Conservation (phyloP, 2,113 vertebrate species). For the Formicarius rufipectus region DNA sequence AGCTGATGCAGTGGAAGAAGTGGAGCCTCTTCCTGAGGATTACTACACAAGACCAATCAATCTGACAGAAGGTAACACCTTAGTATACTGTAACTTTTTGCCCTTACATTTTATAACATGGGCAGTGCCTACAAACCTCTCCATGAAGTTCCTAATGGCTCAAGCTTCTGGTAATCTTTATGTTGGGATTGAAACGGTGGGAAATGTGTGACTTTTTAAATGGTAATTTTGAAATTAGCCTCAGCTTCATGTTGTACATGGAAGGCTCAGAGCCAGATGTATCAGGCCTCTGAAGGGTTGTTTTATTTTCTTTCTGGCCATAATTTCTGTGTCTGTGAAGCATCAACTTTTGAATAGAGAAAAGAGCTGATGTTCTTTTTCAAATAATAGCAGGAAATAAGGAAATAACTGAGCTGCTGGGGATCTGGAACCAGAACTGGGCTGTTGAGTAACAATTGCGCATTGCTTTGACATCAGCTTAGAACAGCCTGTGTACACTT, state of each 20-base stretch:
- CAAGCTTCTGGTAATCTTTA: not conserved
- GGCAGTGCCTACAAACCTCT: not conserved
- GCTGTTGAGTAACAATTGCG: not conserved
- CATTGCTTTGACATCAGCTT: not conserved
- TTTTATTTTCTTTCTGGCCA: not conserved
- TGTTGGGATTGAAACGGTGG: not conserved
- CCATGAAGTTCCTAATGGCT: not conserved
- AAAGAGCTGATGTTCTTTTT: not conserved
- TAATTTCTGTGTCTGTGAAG: not conserved
- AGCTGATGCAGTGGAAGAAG: slow-evolving; percentile 92
- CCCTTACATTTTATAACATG: not conserved
- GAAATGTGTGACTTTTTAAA: not conserved
- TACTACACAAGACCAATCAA: slow-evolving; percentile 92
- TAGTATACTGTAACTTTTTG: not conserved
- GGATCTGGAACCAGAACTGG: not conserved
- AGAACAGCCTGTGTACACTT: not conserved
- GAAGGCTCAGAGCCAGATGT: not conserved
- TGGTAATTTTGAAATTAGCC: not conserved
- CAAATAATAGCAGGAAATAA: slow-evolving; percentile 14
- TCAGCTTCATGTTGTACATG: not conserved
- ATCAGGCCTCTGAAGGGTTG: not conserved
- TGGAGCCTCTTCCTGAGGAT: slow-evolving; percentile 95
- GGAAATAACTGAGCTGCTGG: not conserved
- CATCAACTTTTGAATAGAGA: not conserved
- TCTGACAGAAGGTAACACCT: slow-evolving; percentile 88